Evolutionary conservation across 2,888 invertebrate genomes (phyloP).

Genomic region (Drosophila crucigera): DNA sequence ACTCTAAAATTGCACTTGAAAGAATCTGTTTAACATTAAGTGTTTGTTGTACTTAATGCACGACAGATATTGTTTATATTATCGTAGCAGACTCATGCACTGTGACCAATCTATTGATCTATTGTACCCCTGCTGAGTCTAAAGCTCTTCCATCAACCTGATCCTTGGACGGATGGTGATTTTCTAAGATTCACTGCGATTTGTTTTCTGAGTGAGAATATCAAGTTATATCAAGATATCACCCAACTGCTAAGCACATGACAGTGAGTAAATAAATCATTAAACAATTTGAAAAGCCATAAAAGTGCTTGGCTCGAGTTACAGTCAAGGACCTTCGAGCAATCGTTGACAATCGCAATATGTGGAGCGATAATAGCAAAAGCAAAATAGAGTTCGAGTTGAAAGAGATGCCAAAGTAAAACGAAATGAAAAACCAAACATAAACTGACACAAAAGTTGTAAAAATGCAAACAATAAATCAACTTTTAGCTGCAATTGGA

Average conservation of each 20-base stretch:
- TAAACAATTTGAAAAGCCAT: constrained; percentile 44
- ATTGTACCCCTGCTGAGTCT: not conserved
- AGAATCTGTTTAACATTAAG: not conserved
- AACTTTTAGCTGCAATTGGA: constrained; percentile 58
- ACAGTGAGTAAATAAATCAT: constrained; percentile 35
- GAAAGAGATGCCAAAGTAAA: constrained; percentile 39
- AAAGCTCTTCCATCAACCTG: not conserved
- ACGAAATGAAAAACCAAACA: constrained; percentile 58
- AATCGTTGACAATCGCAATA: constrained; percentile 45
- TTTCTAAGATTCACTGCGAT: not conserved
- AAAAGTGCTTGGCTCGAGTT: constrained; percentile 28
- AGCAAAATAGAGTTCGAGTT: constrained; percentile 22
- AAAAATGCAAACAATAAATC: constrained; percentile 63
- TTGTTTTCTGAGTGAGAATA: not conserved
- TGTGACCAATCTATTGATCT: not conserved
- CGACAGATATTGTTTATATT: not conserved
- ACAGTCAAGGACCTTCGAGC: constrained; percentile 42
- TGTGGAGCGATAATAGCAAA: constrained; percentile 39
- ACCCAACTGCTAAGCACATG: not conserved
- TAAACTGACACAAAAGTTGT: constrained; percentile 63
- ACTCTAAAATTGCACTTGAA: not conserved
- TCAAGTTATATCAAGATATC: not conserved
- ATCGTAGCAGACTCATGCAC: not conserved
- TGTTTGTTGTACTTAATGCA: not conserved
- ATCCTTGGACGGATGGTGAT: not conserved